Conservation (phyloP, 2,113 vertebrate species). For the Onychostruthus taczanowskii region DNA sequence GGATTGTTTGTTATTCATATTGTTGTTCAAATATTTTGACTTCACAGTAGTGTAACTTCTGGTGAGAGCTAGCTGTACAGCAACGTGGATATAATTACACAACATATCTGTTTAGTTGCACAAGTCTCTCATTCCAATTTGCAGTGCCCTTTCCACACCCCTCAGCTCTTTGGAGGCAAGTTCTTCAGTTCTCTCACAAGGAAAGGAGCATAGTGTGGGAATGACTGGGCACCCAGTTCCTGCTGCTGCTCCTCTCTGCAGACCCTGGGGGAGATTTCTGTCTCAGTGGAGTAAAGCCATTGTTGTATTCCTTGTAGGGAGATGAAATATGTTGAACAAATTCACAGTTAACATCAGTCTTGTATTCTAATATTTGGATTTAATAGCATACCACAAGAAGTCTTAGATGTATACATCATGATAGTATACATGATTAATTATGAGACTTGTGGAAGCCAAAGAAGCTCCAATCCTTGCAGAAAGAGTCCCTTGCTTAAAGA, state of each 20-base stretch:
- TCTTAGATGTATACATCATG: no score
- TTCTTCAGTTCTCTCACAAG: background rate
- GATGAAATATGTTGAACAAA: background rate
- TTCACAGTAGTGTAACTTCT: background rate
- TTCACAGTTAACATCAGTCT: background rate
- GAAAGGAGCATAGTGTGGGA: background rate
- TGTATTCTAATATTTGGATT: background rate
- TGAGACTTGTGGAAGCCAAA: background rate
- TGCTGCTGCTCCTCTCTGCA: background rate
- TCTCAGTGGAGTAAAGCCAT: background rate
- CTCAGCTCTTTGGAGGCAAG: background rate
- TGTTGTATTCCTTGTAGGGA: background rate
- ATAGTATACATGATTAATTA: background rate
- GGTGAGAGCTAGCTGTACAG: background rate
- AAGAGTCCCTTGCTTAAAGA: background rate
- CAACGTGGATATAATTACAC: background rate
- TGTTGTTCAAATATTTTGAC: background rate
- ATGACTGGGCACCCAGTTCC: background rate
- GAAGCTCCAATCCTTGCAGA: background rate
- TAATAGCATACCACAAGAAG: background rate
- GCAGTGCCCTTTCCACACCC: background rate
- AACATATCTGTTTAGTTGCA: background rate
- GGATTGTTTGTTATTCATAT: background rate
- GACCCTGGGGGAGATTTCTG: background rate
- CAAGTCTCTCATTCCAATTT: background rate